phyloP scores from a whole-genome alignment of 2,888 invertebrate genomes.

The Lasioglossum lativentre region DNA sequence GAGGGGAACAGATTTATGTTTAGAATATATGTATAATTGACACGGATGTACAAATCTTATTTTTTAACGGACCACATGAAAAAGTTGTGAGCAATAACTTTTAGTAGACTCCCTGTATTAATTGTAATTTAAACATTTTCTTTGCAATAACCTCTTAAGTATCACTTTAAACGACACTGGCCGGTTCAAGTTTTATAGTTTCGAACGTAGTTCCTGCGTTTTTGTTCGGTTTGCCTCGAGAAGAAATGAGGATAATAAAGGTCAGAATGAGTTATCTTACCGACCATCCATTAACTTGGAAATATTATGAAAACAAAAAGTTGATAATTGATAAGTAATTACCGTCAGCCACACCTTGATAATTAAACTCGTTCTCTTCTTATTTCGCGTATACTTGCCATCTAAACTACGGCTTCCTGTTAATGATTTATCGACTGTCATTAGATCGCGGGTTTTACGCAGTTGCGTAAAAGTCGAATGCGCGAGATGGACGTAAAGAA shows the following conservation, averaged over 20 bases:
- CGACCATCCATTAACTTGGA: background rate
- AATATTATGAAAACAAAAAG: background rate
- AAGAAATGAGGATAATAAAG: background rate
- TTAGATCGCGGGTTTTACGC: background rate
- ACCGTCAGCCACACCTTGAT: background rate
- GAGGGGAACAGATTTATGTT: too few relatives aligned
- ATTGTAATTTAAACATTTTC: too few relatives aligned
- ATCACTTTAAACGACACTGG: background rate
- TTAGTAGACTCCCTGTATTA: too few relatives aligned
- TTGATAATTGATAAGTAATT: background rate
- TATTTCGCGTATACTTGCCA: background rate
- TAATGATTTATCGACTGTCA: background rate
- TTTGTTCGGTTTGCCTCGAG: background rate
- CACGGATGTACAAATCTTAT: too few relatives aligned
- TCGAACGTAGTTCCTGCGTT: background rate
- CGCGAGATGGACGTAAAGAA: background rate
- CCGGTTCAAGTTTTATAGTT: background rate
- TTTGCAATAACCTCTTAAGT: background rate
- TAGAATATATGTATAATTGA: too few relatives aligned
- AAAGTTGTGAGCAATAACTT: too few relatives aligned
- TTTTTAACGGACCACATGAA: too few relatives aligned
- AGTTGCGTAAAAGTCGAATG: background rate
- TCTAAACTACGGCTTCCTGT: background rate
- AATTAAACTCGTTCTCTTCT: background rate
- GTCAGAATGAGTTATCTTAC: background rate